phyloP scores from a whole-genome alignment of 2,113 vertebrate genomes.

The Paradisaea rubra region DNA sequence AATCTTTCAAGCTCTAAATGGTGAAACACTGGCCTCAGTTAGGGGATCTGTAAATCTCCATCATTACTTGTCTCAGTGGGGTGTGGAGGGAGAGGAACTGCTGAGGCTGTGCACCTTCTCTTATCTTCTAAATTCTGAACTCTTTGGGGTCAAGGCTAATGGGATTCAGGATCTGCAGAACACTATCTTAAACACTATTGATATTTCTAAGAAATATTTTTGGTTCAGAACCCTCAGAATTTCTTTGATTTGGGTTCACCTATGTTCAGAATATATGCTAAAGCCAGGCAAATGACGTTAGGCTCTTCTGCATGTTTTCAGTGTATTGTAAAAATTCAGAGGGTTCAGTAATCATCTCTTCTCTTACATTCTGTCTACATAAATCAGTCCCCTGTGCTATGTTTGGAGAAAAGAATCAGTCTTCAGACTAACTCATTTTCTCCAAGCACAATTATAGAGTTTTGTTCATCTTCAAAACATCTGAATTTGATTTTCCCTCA shows the following conservation, averaged over 20 bases:
- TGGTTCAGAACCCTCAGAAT: neutral
- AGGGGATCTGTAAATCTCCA: neutral
- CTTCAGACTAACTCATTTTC: neutral
- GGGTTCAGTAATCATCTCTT: neutral
- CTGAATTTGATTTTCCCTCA: constrained; percentile 57
- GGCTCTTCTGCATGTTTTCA: neutral
- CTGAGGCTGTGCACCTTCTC: neutral
- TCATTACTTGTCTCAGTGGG: neutral
- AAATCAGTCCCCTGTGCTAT: neutral
- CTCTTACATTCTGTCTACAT: neutral
- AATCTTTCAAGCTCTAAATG: neutral
- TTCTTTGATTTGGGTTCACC: neutral
- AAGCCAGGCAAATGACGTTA: neutral
- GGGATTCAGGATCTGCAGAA: neutral
- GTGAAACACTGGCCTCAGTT: neutral
- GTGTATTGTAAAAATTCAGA: neutral
- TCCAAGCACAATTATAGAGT: neutral
- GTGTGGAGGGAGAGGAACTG: neutral
- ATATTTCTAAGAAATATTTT: neutral
- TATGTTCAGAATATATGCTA: neutral
- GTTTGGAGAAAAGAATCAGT: neutral
- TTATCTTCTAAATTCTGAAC: neutral
- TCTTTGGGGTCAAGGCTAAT: neutral
- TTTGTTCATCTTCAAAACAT: constrained; percentile 32
- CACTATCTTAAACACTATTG: neutral